Evolutionary conservation across 1,140 invertebrate species (phyloP), one percentile per base, ranked within the genome.

Genomic region (Teleogryllus occipitalis): DNA sequence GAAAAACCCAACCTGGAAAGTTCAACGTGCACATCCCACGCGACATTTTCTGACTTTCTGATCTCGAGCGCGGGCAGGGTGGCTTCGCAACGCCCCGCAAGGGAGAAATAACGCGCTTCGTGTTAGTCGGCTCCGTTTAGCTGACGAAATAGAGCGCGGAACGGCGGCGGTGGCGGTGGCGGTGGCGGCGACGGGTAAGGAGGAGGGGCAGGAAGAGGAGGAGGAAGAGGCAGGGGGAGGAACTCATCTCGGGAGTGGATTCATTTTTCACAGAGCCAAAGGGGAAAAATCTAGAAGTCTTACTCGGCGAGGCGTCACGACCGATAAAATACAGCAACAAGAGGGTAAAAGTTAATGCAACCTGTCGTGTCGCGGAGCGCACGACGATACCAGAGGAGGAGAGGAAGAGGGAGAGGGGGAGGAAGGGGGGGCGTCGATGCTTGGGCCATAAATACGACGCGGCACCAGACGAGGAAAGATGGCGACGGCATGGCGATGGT

Each of bases 251-350:
- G 18, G 18, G 54, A 18, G 54, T 7, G 54, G 54, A 65, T 65
- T 65, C 54, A 65, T 65, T 65, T 65, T 65, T 65, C 54, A 65
- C 54, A 65, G 54, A 18, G 54, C 10, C 54, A 18, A 65, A 65
- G 54, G 18, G 54, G 54, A 65, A 65, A 65, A 65, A 65, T 65
- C 54, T 18, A 65, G 54, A 65, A 65, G 54, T 65, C 54, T 65
- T 65, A 65, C 54, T 65, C 54, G 54, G 54, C 18, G 54, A 18
- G 54, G 54, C 54, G 54, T 65, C 54, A 65, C 10, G 54, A 3
- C 54, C 54, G 54, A 65, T 65, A 65, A 65, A 65, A 65, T 65
- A 65, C 54, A 65, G 54, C 54, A 65, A 65, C 54, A 65, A 65
- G 54, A 65, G 54, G 54, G 54, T 65, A 65, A 65, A 65, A 65